These are phyloP conservation scores for Spea hammondii DNA, from an alignment of 2,797 vertebrate genomes.

Conservation along the genomic window DNA sequence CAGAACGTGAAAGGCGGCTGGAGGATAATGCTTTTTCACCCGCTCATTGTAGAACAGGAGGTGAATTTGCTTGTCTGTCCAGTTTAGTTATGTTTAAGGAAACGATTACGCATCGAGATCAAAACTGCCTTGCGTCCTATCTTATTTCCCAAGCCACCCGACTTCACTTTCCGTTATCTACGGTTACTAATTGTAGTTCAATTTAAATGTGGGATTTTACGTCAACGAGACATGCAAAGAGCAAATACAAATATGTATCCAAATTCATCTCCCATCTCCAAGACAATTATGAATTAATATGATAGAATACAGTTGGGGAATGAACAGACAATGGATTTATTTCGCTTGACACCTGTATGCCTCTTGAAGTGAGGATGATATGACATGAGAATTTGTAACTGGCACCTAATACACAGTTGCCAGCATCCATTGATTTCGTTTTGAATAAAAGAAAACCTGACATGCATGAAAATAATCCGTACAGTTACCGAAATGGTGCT, in stretches of 20 bases:
- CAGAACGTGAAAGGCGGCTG: constrained; percentile 46
- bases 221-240: constrained; percentile 38
- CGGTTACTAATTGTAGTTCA: constrained; percentile 23
- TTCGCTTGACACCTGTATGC: constrained; percentile 29
- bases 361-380: constrained; percentile 11
- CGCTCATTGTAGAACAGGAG: constrained; percentile 16
- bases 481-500: too few species aligned
- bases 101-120: constrained; percentile 20
- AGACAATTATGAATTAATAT: constrained; percentile 41
- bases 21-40: constrained; percentile 16
- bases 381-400: constrained; percentile 17
- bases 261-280: constrained; percentile 21
- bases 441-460: constrained; percentile 3
- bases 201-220: constrained; percentile 22
- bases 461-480: background rate
- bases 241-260: constrained; percentile 9
- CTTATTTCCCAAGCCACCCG: constrained; percentile 7
- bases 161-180: background rate
- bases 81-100: constrained; percentile 32
- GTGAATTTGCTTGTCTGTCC: background rate
- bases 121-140: constrained; percentile 14
- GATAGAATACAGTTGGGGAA: constrained; percentile 26
- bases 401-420: background rate
- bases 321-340: constrained; percentile 41
- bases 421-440: background rate